Base-by-base conservation (phyloP, 2,888 invertebrate genomes). In the Acronicta aceris region DNA sequence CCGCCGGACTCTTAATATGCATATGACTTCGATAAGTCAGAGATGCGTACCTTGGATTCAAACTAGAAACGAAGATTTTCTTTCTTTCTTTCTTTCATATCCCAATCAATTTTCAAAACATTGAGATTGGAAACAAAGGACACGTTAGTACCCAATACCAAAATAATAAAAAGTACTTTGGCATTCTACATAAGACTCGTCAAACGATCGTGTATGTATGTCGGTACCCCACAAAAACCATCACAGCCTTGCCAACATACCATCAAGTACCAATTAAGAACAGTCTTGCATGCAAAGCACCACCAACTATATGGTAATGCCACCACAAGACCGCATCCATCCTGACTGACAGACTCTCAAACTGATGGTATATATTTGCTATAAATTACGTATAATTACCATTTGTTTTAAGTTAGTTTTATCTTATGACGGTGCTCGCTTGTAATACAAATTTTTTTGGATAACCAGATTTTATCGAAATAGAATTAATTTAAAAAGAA, bases 281-380 rank as follows among this genome's bases (percentile, higher is more conserved):
- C 73, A 62, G 63, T 42, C 38, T 27, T 57, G 77, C 74, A 76
- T 76, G 74, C 68, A 76, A 76, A 76, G 71, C 71, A 51, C 63
- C 58, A 54, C 61, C 56, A 76, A 76, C 71, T 65, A 71, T 64
- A 76, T 76, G 76, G 61, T 74, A 76, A 76, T 76, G 71, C 68
- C 62, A 67, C 55, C 70, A 78, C 78, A 72, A 78, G 74, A 71
- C 65, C 65, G 63, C 63, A 72, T 77, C 63, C 74, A 84, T 81
- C 81, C 62, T 49, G 69, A 81, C 81, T 71, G 78, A 83, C 84
- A 71, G 72, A 63, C 71, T 71, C 52, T 63, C 85, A 81, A 76
- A 84, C 82, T 81, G 85, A 86, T 83, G 83, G 87, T 82, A 87
- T 88, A 87, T 83, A 85, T 88, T 87, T 86, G 81, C 85, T 63